Percentiles rank a stretch among this genome's conserved stretches.
Conservation (phyloP, 1,140 invertebrate genomes). For the Papilio aristodemus region DNA sequence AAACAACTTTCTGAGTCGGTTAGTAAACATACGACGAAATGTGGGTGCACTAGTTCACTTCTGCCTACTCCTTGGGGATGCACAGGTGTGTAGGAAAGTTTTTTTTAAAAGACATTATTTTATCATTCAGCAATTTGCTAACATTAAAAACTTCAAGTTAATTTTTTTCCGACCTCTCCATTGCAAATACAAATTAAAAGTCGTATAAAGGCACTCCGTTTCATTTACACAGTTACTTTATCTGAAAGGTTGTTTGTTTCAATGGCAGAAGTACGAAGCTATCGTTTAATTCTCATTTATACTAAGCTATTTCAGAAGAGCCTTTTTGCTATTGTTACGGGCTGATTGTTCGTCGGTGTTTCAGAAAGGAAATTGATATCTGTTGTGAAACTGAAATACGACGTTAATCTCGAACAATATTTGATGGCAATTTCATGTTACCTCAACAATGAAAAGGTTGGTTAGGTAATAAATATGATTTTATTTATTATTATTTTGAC, state of each 20-base stretch:
- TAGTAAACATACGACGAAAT: too few relatives aligned
- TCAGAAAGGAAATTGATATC: constrained; percentile 17
- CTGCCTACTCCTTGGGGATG: too few relatives aligned
- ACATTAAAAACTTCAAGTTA: not conserved
- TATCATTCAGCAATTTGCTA: too few relatives aligned
- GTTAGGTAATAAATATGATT: not conserved
- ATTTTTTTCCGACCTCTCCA: not conserved
- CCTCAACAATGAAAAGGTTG: not conserved
- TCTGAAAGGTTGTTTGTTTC: not conserved
- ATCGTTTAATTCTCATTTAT: constrained; percentile 18
- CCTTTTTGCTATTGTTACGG: constrained; percentile 15
- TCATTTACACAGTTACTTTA: not conserved
- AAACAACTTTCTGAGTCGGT: too few relatives aligned
- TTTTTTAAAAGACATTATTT: too few relatives aligned
- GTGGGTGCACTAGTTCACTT: too few relatives aligned
- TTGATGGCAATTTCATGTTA: not conserved
- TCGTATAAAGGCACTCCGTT: not conserved
- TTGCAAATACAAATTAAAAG: constrained; percentile 10
- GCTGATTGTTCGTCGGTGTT: constrained; percentile 1
- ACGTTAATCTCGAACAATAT: not conserved
- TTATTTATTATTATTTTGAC: not conserved
- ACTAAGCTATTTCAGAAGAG: constrained; percentile 14
- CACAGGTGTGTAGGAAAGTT: too few relatives aligned
- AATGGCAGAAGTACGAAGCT: not conserved
- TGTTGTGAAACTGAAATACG: constrained; percentile 7